Evolutionary conservation across 2,797 vertebrate genomes (phyloP), one percentile per base, ranked within the genome.

Genomic region (Chelidonichthys spinosus): DNA sequence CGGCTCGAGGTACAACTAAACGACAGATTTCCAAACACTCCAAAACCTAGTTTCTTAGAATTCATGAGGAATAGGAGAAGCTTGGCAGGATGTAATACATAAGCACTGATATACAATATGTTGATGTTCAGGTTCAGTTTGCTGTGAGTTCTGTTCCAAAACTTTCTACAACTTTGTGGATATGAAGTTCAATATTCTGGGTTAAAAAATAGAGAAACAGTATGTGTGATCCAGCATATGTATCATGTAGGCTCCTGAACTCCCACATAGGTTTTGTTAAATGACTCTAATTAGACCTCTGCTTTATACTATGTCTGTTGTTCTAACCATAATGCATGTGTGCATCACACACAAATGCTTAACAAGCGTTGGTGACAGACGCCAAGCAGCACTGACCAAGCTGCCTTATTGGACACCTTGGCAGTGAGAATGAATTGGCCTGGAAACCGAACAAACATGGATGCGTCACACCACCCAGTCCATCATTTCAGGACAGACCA

Each of bases 1-100:
- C 0, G 36, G 61, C 70, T 74, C 63, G 64, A 62, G 66, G 55
- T 46, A 25, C 25, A 66, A 54, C 60, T 37, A 32, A 71, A 72
- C 15, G 0, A 74, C 17, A 58, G 53, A 78, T 74, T 47, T 71
- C 25, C 43, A 61, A 67, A 69, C 39, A 25, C 3, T 3, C 25
- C 32, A 40, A 61, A 72, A 55, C 36, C 46, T 64, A 40, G 40
- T 55, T 54, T 67, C 9, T 36, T 13, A 52, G 54, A 79, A 33
- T 49, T 42, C 59, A 25, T 44, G 42, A 65, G 14, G 11, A 53
- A 63, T 17, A 17, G 56, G 10, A 60, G n/a, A 47, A 7, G 13
- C 50, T 65, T 47, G 32, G 33, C n/a, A 63, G 15, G 44, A 63
- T 50, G n/a, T 25, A 33, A 36, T 2, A 4, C 7, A 25, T 33